Percentiles rank a stretch among this genome's conserved stretches.
phyloP scores from a whole-genome alignment of 2,113 vertebrate genomes.

The Brachyhypopomus gauderio region DNA sequence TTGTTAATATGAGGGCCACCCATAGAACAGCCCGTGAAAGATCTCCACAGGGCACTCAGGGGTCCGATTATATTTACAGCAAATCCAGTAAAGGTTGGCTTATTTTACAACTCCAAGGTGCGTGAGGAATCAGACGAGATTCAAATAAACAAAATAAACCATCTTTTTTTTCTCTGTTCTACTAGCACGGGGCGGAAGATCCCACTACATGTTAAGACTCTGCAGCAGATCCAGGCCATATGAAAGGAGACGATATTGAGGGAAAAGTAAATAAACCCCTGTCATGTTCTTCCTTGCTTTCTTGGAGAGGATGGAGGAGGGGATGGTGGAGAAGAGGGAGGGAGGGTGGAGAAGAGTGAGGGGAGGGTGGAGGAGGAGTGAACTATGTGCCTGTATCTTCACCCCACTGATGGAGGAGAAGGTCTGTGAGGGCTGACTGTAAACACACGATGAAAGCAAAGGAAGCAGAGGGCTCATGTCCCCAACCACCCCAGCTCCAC shows the following conservation, averaged over 20 bases:
- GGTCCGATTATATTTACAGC: conserved; percentile 48
- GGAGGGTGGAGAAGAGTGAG: neutral
- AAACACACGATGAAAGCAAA: conserved; percentile 15
- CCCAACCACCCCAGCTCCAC: too few relatives aligned
- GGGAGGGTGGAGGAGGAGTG: too few relatives aligned
- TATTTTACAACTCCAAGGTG: conserved; percentile 51
- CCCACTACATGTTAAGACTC: conserved; percentile 66
- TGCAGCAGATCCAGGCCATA: conserved; percentile 68
- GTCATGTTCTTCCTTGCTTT: conserved; percentile 49
- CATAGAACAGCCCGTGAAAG: conserved; percentile 35
- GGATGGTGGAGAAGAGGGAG: conserved; percentile 12
- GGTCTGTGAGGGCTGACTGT: conserved; percentile 7
- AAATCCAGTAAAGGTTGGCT: conserved; percentile 42
- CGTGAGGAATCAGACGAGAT: conserved; percentile 71
- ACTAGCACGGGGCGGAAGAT: conserved; percentile 46
- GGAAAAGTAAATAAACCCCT: conserved; percentile 64
- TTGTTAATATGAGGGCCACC: conserved; percentile 44
- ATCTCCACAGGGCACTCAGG: conserved; percentile 37
- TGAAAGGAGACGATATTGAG: conserved; percentile 63
- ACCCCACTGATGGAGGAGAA: neutral
- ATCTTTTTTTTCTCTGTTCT: conserved; percentile 63
- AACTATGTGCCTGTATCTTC: conserved; percentile 3
- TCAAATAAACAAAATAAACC: conserved; percentile 71
- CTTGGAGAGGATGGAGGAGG: conserved; percentile 10
- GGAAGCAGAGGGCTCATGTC: too few relatives aligned